Percentiles rank a stretch among this genome's conserved stretches.
Evolutionary conservation across 2,888 invertebrate species (phyloP).

Genomic region (Nasonovia ribisnigri): DNA sequence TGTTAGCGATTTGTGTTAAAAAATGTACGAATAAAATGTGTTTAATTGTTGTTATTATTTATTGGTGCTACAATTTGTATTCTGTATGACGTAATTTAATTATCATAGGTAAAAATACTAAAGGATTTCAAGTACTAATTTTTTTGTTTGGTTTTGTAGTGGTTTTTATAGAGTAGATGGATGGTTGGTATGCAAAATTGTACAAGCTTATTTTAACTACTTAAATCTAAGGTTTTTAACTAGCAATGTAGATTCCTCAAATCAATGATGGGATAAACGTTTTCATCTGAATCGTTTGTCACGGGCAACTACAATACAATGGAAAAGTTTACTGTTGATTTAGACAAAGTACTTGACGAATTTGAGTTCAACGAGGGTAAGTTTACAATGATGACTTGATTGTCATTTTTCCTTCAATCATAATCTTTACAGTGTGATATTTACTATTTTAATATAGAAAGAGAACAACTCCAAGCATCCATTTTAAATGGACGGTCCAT

Average conservation of each 20-base stretch:
- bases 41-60: conserved; percentile 12
- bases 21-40: conserved; percentile 32
- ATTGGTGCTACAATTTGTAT: not conserved
- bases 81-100: conserved; percentile 40
- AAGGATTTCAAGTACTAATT: not conserved
- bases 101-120: not conserved
- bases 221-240: not conserved
- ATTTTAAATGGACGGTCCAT: conserved; percentile 44
- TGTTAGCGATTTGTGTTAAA: conserved; percentile 35
- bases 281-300: not conserved
- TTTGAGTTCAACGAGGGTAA: conserved; percentile 82
- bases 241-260: not conserved
- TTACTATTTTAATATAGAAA: conserved; percentile 50
- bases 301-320: conserved; percentile 69
- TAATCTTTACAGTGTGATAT: not conserved
- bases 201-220: not conserved
- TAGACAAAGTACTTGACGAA: conserved; percentile 87
- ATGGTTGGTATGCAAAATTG: not conserved
- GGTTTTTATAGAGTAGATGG: not conserved
- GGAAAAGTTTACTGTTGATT: conserved; percentile 79
- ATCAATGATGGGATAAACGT: conserved; percentile 53
- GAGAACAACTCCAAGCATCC: conserved; percentile 50
- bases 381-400: not conserved
- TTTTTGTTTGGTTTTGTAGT: not conserved
- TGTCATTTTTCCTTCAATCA: not conserved